Base-by-base conservation (phyloP, 2,888 invertebrate species). In the Syritta pipiens region DNA sequence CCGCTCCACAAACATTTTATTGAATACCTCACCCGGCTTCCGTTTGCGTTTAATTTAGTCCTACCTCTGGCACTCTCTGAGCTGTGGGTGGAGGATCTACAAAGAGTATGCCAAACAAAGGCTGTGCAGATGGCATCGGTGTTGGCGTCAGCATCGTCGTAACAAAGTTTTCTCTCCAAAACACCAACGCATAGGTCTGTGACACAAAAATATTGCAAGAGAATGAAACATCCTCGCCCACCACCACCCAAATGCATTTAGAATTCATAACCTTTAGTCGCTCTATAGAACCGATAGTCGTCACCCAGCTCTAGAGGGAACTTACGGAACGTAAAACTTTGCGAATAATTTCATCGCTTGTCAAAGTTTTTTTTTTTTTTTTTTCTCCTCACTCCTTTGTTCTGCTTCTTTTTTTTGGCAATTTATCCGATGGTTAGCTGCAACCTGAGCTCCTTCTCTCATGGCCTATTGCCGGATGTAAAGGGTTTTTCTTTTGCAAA, bases 311-410 rank as follows among this genome's bases (percentile, higher is more conserved):
- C 7, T 24, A n/a, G 42, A 57, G 26, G 44, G 22, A 71, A 71
- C 59, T 42, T 46, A 53, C 32, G 37, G 40, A 55, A 67, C 59
- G 53, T 24, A 53, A 53, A 77, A 77, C 72, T 77, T 77, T 72
- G 46, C 77, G 48, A 77, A 77, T 65, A 77, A 77, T 77, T 77
- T 77, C 77, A 53, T 77, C 77, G 37, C 72, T 72, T 72, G 77
- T 67, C 40, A 60, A 77, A 77, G 77, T 77, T 77, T 72, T n/a
- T n/a, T n/a, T n/a, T n/a, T n/a, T n/a, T n/a, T n/a, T n/a, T n/a
- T n/a, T n/a, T n/a, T n/a, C n/a, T n/a, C n/a, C n/a, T n/a, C n/a
- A n/a, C n/a, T n/a, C n/a, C n/a, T n/a, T n/a, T n/a, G n/a, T n/a
- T n/a, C n/a, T n/a, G n/a, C n/a, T n/a, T n/a, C n/a, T n/a, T n/a